Base-by-base conservation (phyloP, 1,140 invertebrate genomes). In the Vollenhovia emeryi region DNA sequence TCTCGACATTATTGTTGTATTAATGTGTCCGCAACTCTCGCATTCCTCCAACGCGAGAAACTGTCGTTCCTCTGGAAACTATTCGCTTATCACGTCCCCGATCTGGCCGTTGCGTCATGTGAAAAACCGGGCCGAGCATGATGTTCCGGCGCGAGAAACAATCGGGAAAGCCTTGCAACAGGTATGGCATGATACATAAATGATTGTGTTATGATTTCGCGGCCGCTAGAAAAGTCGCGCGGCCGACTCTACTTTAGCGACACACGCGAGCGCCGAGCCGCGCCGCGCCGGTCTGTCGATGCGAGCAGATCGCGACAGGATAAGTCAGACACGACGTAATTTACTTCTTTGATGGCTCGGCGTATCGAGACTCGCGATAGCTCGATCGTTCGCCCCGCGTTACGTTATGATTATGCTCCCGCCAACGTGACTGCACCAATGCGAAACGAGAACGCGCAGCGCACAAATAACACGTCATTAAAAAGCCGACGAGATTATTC, bases 261-360 rank as follows among this genome's bases (percentile, higher is more conserved):
- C 78, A 55, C 64, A 71, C 78, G 64, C 64, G 24, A 52, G 7
- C 33, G 4, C 64, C 45, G 45, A n/a, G 45, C 74, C 15, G 60
- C 50, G 18, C 9, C 9, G 43, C 43, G 8, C 43, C 9, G 9
- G 11, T 80, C 66, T 52, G 84, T 87, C 86, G 85, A 83, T 87
- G 86, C 85, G 76, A 62, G 48, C 45, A 80, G 86, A 86, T 87
- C 86, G 75, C 18, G 75, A 9, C 52, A n/a, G 33, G 85, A 87
- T 87, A 87, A 87, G 66, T 68, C 43, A 66, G 75, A 68, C 86
- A 79, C 62, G 75, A 86, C 86, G 76, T 86, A 86, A 87, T 87
- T 87, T 86, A 68, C 85, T 82, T 57, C 36, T 75, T 40, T 50
- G 71, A 84, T 76, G 80, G 55, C 71, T 40, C 69, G 76, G 68